Conservation (phyloP, 1,140 invertebrate genomes). For the Ctenoplectra terminalis region DNA sequence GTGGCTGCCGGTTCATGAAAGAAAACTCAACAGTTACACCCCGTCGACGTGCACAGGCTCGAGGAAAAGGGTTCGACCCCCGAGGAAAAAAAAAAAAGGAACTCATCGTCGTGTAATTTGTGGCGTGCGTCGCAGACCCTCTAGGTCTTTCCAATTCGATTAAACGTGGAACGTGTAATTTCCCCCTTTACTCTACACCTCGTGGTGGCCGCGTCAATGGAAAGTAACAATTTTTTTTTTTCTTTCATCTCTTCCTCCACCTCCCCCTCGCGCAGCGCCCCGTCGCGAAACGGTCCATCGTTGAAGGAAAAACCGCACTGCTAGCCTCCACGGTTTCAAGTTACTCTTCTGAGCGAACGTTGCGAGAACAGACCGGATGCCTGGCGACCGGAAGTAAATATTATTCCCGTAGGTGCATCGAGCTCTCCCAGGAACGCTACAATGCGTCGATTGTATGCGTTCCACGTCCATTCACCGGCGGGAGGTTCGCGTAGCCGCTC, state of each 20-base stretch:
- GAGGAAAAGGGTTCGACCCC: conserved; percentile 47
- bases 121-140: conserved; percentile 26
- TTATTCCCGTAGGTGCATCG: conserved; percentile 72
- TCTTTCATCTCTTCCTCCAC: conserved; percentile 12
- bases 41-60: conserved; percentile 32
- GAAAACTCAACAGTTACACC: conserved; percentile 53
- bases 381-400: conserved; percentile 74
- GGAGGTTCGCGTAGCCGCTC: not conserved
- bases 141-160: conserved; percentile 69
- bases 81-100: not conserved
- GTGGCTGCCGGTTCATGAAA: too few relatives aligned
- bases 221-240: conserved; percentile 69
- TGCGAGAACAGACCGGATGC: conserved; percentile 3
- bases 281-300: conserved; percentile 15
- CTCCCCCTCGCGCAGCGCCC: conserved; percentile 3
- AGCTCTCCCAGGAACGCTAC: conserved; percentile 61
- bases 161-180: conserved; percentile 79
- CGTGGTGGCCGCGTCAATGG: conserved; percentile 60
- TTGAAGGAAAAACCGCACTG: conserved; percentile 10
- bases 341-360: conserved; percentile 30
- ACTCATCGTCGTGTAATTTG: conserved; percentile 75
- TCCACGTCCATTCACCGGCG: conserved; percentile 55
- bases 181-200: conserved; percentile 42
- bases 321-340: conserved; percentile 25
- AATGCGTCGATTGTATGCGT: conserved; percentile 70